phyloP scores from a whole-genome alignment of 2,797 vertebrate genomes.

The Bovichtus variegatus region DNA sequence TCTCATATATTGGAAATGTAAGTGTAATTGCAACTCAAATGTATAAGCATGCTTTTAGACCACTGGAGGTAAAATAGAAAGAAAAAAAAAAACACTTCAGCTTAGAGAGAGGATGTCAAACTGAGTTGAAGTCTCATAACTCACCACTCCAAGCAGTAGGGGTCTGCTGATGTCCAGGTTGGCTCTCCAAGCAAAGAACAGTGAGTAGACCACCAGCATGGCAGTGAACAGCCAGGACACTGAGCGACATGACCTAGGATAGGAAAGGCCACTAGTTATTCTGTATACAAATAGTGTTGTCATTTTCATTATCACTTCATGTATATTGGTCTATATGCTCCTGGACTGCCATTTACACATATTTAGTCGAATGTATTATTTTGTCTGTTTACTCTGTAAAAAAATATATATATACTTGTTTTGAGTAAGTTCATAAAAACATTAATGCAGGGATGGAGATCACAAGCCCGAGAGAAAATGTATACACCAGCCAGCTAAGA shows the following conservation, averaged over 20 bases:
- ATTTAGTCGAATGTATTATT: slow-evolving; percentile 11
- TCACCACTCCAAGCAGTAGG: slow-evolving; percentile 92
- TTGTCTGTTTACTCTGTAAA: slow-evolving; percentile 24
- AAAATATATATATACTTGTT: slow-evolving; percentile 22
- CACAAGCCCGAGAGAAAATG: slow-evolving; percentile 52
- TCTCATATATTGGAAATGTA: not conserved
- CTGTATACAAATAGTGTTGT: slow-evolving; percentile 1
- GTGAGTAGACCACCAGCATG: slow-evolving; percentile 92
- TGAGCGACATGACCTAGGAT: slow-evolving; percentile 81
- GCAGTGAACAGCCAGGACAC: slow-evolving; percentile 88
- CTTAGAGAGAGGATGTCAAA: not conserved
- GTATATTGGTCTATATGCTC: not conserved
- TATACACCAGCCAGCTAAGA: slow-evolving; percentile 59
- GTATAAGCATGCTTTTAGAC: not conserved
- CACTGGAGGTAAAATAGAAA: not conserved
- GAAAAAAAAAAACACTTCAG: too few relatives aligned
- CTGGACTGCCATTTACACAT: not conserved
- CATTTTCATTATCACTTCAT: not conserved
- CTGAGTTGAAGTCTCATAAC: slow-evolving; percentile 2
- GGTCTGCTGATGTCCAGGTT: slow-evolving; percentile 95
- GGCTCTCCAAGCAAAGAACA: slow-evolving; percentile 98
- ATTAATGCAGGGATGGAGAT: slow-evolving; percentile 55
- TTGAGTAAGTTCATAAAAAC: slow-evolving; percentile 42
- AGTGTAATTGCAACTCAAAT: not conserved
- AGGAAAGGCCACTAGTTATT: not conserved